A percentile compares a stretch with the other conserved stretches of the same genome.
phyloP scores from a whole-genome alignment of 2,888 invertebrate genomes.

The Melinopterus prodromus region DNA sequence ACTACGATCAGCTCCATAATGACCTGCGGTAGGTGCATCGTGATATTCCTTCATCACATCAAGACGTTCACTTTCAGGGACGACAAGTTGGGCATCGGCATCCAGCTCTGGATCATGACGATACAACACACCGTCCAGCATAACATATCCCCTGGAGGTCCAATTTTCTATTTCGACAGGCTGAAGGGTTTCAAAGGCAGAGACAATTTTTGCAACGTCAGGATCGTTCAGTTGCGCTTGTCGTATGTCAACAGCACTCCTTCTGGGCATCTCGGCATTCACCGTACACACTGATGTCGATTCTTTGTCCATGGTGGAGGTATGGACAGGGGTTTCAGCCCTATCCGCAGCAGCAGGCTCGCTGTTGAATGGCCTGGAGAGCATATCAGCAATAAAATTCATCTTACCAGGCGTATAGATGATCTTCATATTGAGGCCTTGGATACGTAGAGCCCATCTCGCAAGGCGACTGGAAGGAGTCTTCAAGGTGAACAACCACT shows the following conservation, averaged over 20 bases:
- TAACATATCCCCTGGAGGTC: conserved; percentile 33
- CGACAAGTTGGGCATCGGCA: conserved; percentile 33
- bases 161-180: conserved; percentile 21
- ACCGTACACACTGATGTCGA: conserved; percentile 28
- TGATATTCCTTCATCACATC: conserved; percentile 33
- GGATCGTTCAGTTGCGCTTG: conserved; percentile 41
- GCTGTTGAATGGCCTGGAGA: conserved; percentile 43
- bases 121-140: conserved; percentile 36
- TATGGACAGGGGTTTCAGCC: not conserved
- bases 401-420: conserved; percentile 54
- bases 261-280: conserved; percentile 37
- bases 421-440: conserved; percentile 52
- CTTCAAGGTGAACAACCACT: conserved; percentile 58
- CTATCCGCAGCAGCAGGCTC: not conserved
- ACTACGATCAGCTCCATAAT: conserved; percentile 35
- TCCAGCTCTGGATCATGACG: conserved; percentile 33
- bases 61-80: conserved; percentile 20
- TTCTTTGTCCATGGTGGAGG: not conserved
- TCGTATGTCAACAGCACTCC: conserved; percentile 33
- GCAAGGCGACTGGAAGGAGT: conserved; percentile 56
- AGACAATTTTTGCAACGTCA: conserved; percentile 44
- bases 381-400: conserved; percentile 56
- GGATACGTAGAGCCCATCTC: conserved; percentile 57
- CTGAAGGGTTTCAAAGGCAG: conserved; percentile 36
- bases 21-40: conserved; percentile 36